A percentile compares a stretch with the other conserved stretches of the same genome.
These are phyloP conservation scores for Mastacembelus armatus DNA, from an alignment of 2,797 vertebrate species.

Conservation along the genomic window DNA sequence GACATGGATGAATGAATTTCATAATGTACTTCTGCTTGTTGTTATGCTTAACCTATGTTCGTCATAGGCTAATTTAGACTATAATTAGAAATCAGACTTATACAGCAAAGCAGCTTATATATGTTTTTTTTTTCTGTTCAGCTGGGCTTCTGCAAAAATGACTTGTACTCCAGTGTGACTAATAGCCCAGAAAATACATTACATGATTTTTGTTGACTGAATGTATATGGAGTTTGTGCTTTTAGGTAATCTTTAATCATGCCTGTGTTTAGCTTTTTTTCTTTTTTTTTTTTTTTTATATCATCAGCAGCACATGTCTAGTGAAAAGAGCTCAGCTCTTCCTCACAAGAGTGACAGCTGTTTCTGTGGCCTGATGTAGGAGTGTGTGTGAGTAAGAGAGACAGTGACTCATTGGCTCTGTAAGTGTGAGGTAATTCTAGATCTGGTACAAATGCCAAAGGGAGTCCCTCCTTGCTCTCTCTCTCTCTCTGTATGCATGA, in stretches of 20 bases:
- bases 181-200: too few relatives aligned
- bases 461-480: conserved; percentile 62
- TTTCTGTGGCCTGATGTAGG: neutral
- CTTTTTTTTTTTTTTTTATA: neutral
- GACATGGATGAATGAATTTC: too few relatives aligned
- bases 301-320: conserved; percentile 39
- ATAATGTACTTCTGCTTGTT: too few relatives aligned
- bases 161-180: too few relatives aligned
- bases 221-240: too few relatives aligned
- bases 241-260: neutral
- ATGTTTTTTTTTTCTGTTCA: too few relatives aligned
- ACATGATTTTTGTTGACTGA: too few relatives aligned
- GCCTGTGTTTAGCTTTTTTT: conserved; percentile 21
- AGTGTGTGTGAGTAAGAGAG: neutral
- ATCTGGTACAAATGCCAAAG: conserved; percentile 66
- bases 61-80: too few relatives aligned
- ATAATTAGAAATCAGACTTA: too few relatives aligned
- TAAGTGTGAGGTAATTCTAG: conserved; percentile 69
- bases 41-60: too few relatives aligned
- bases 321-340: conserved; percentile 34
- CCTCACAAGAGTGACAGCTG: conserved; percentile 59
- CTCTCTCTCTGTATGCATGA: conserved; percentile 10
- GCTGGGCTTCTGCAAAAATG: too few relatives aligned
- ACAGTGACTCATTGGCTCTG: conserved; percentile 54
- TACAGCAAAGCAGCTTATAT: too few relatives aligned